Percentiles rank a stretch among this genome's conserved stretches.
These are phyloP conservation scores for Rhorus exstirpatorius DNA, from an alignment of 2,888 invertebrate species.

Conservation along the genomic window DNA sequence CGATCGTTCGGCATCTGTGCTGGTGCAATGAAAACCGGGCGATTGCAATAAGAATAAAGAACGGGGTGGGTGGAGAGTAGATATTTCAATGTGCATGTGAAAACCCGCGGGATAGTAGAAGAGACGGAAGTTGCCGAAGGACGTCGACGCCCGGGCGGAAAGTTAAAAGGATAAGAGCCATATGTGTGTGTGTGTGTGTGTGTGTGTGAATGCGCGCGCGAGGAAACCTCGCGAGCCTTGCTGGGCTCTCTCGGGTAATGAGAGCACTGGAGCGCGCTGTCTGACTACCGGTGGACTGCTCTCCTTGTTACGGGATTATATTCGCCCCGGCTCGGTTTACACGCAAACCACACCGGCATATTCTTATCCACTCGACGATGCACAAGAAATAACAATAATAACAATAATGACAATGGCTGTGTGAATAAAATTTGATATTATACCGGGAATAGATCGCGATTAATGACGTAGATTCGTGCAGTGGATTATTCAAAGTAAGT, in stretches of 20 bases:
- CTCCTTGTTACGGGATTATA: conserved; percentile 62
- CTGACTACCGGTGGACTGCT: conserved; percentile 52
- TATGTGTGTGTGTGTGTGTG: conserved; percentile 26
- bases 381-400: conserved; percentile 23
- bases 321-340: conserved; percentile 38
- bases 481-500: no score
- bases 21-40: conserved; percentile 49
- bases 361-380: conserved; percentile 53
- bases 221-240: conserved; percentile 17
- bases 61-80: background rate
- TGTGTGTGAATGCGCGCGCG: background rate
- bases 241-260: conserved; percentile 67
- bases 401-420: background rate
- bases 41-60: background rate
- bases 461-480: background rate
- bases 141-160: conserved; percentile 74
- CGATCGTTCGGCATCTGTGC: conserved; percentile 51
- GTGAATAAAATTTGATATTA: background rate
- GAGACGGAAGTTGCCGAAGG: conserved; percentile 78
- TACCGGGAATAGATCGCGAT: no score
- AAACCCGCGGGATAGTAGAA: conserved; percentile 10
- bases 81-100: conserved; percentile 33
- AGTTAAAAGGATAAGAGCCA: conserved; percentile 76
- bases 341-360: conserved; percentile 34
- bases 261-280: conserved; percentile 49